Evolutionary conservation across 2,888 invertebrate species (phyloP).

Genomic region (Habroteleia sp.): DNA sequence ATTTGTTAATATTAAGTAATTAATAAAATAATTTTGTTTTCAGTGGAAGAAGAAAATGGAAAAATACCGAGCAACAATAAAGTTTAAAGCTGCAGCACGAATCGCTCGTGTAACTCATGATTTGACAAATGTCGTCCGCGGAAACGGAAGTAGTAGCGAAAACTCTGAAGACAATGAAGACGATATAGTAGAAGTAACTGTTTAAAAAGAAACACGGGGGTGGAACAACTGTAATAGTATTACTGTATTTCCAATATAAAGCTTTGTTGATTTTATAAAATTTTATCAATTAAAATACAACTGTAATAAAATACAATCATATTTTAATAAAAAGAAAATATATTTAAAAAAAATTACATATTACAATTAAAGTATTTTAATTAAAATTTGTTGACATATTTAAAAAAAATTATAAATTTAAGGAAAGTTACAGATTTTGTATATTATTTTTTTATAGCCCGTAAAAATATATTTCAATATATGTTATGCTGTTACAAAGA

Average conservation of each 20-base stretch:
- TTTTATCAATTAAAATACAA: slow-evolving; percentile 5
- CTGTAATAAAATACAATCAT: background rate
- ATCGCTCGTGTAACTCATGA: slow-evolving; percentile 82
- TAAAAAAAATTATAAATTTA: too few relatives aligned
- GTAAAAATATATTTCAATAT: too few relatives aligned
- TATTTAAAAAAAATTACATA: slow-evolving; percentile 4
- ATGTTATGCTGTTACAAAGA: too few relatives aligned
- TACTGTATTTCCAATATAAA: too few relatives aligned
- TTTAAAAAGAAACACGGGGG: slow-evolving; percentile 20
- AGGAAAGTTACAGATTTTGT: too few relatives aligned
- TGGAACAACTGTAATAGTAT: too few relatives aligned
- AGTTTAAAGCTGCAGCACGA: slow-evolving; percentile 86
- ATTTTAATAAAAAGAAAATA: background rate
- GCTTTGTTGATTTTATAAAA: slow-evolving; percentile 14
- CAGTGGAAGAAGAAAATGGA: slow-evolving; percentile 87
- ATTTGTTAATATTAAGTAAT: background rate
- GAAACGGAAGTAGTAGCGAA: slow-evolving; percentile 36
- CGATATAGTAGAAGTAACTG: slow-evolving; percentile 41
- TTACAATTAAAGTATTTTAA: too few relatives aligned
- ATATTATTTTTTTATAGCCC: too few relatives aligned
- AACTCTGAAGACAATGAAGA: slow-evolving; percentile 51
- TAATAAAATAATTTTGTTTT: slow-evolving; percentile 68
- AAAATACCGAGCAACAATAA: slow-evolving; percentile 84
- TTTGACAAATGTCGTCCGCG: slow-evolving; percentile 70
- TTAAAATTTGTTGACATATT: too few relatives aligned